Evolutionary conservation across 2,113 vertebrate species (phyloP).

Genomic region (Chascanopsetta lugubris): DNA sequence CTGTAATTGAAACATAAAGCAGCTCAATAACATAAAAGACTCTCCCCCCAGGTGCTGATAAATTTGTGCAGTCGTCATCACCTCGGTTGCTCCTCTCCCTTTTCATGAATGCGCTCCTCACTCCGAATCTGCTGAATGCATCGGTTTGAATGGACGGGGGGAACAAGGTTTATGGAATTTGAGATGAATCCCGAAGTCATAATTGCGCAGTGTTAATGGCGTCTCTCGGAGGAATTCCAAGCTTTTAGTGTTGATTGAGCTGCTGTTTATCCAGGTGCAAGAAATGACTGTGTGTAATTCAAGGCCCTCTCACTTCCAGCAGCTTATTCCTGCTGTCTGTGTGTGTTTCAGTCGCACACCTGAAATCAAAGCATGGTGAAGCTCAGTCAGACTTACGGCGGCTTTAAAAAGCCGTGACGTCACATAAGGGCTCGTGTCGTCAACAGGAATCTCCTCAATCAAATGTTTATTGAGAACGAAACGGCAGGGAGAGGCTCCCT

Average conservation of each 20-base stretch:
- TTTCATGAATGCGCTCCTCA: neutral
- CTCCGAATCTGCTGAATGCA: constrained; percentile 2
- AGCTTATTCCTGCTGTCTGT: constrained; percentile 3
- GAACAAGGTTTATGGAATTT: constrained; percentile 4
- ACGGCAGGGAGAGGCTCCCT: neutral
- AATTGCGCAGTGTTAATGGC: constrained; percentile 19
- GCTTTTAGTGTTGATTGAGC: constrained; percentile 27
- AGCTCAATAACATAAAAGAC: constrained; percentile 31
- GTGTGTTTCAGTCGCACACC: neutral
- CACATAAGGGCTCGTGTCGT: constrained; percentile 3
- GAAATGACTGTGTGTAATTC: constrained; percentile 46
- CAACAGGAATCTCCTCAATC: neutral
- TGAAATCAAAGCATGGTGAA: neutral
- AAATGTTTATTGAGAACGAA: neutral
- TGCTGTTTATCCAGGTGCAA: constrained; percentile 37
- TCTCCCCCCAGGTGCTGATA: constrained; percentile 31
- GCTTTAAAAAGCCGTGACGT: neutral
- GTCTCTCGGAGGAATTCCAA: constrained; percentile 28
- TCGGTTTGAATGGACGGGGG: neutral
- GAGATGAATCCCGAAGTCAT: constrained; percentile 47
- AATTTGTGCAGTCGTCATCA: constrained; percentile 10
- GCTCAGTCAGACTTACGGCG: neutral
- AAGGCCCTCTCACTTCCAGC: too few relatives aligned
- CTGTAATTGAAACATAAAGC: constrained; percentile 44
- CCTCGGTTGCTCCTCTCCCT: constrained; percentile 5